Evolutionary conservation across 2,797 vertebrate species (phyloP), one percentile per base, ranked within the genome.

Genomic region (Phrynocephalus guinanensis): DNA sequence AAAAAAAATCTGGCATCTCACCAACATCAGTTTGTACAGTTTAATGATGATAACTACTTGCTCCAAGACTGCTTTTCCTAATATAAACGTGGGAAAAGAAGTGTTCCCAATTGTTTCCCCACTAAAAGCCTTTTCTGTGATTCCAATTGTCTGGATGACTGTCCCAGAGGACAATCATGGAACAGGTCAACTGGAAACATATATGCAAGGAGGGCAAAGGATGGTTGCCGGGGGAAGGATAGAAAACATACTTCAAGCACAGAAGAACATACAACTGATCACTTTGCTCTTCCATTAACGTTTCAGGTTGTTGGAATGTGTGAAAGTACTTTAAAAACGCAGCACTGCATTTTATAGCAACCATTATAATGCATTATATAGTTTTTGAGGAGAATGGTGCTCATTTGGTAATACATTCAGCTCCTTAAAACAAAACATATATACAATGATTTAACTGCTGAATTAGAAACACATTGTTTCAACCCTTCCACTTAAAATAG

Each of bases 101-200:
- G 4, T 89, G 82, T 92, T 91, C 90, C 66, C 80, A 90, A 83
- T 90, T 92, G 77, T 91, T 93, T 90, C 87, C 73, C 67, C 67
- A 90, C 71, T 38, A 0, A 52, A 0, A 0, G n/a, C 83, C 83
- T 90, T 91, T 92, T 92, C 60, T 90, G 75, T 80, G 71, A 85
- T 79, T 1, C 0, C 90, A 85, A 94, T 85, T 91, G 82, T 85
- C 30, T 71, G 91, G 87, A 60, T 91, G 86, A 82, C 81, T 90
- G 91, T 90, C 90, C 90, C 93, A 93, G 92, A 92, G 91, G 93
- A 92, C 85, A 93, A 87, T 81, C 0, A 0, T 38, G 72, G 92
- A 94, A 82, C 88, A 95, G 92, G 95, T 95, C 95, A 95, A 87
- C 91, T 94, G 94, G 94, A 96, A 96, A 94, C 73, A n/a, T 91